phyloP scores from a whole-genome alignment of 37 sponge, comb jelly and placozoan genomes.

The Axinella damicornis region DNA sequence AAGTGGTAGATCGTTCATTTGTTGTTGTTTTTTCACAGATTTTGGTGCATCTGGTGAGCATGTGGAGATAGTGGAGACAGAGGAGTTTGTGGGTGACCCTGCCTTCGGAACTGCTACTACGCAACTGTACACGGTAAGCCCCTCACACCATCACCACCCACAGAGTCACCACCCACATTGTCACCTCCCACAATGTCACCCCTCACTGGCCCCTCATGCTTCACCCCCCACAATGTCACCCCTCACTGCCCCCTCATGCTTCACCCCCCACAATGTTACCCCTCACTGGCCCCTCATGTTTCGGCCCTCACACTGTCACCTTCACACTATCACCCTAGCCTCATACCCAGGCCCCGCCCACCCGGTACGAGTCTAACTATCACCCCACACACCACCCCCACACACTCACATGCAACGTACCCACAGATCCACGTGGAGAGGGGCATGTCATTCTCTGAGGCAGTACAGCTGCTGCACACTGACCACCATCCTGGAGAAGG shows the following conservation, averaged over 20 bases:
- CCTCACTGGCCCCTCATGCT: no score
- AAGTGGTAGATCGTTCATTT: background rate
- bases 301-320: no score
- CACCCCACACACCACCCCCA: background rate
- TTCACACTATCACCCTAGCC: background rate
- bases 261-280: no score
- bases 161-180: no score
- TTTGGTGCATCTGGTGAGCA: conserved; percentile 76
- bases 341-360: background rate
- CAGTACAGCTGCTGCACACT: conserved; percentile 48
- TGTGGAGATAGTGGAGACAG: conserved; percentile 67
- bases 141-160: no score
- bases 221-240: no score
- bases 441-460: conserved; percentile 80
- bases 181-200: no score
- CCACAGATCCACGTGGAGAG: conserved; percentile 82
- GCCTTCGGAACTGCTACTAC: conserved; percentile 81
- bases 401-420: background rate
- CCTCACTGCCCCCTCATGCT: no score
- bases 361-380: background rate
- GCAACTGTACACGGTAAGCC: conserved; percentile 74
- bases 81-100: conserved; percentile 77
- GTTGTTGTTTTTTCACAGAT: conserved; percentile 28
- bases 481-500: conserved; percentile 77
- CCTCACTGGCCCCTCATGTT: no score